Base-by-base conservation (phyloP, 2,888 invertebrate species). In the Himalopsyche kuldschensis region DNA sequence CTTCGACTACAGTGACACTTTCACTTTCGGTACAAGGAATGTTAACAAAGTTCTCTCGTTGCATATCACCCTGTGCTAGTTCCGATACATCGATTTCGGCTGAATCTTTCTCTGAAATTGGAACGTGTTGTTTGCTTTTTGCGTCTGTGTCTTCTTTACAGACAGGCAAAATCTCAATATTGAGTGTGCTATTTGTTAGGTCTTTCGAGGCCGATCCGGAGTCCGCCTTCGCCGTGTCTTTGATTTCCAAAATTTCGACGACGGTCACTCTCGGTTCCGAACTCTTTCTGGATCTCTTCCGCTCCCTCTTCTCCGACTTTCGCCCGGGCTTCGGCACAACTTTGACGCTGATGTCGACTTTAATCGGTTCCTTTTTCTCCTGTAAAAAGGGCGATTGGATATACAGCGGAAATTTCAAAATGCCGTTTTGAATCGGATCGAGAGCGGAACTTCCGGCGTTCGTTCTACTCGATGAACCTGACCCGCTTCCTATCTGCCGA, bases 271-370 rank as follows among this genome's bases (percentile, higher is more conserved):
- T 69, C 24, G 69, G 24, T 15, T 69, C 32, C 24, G 75, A 77
- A 20, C 35, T 24, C 79, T 82, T 41, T 75, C 10, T 83, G 48
- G 48, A 79, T 78, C 75, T 79, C 78, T 75, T 79, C 20, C 78
- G 82, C 87, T 88, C 89, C 87, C 90, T 91, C 86, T 89, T 91
- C 78, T 92, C 91, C 87, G 89, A 91, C 87, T 91, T 92, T 17
- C 24, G 79, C 80, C 90, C 90, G 78, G 91, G 89, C 84, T 95
- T 94, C 87, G 95, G 94, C 89, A 95, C 93, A 89, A 95, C 91
- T 89, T 95, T 95, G 86, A 95, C 95, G 89, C 94, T 95, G 88
- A 95, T 95, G 89, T 95, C 95, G 90, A 95, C 94, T 92, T 95
- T 95, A 87, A 95, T 94, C 81, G 95, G 95, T 90, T 94, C 94